Evolutionary conservation across 1,140 invertebrate genomes (phyloP).

Genomic region (Drosophila ficusphila): DNA sequence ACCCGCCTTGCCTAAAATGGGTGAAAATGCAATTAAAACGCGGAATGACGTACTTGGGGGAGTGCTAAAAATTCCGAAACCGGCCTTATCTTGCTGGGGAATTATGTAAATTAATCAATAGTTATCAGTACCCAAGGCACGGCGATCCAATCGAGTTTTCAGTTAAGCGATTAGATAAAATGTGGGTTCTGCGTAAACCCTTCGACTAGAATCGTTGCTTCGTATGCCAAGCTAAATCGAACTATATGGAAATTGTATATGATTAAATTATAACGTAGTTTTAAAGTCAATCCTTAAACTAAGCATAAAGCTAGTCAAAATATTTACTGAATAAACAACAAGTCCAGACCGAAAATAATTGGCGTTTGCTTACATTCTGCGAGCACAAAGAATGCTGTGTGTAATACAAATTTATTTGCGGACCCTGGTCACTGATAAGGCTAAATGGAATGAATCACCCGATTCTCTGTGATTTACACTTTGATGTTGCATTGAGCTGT

Average conservation of each 20-base stretch:
- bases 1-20: slow-evolving; percentile 26
- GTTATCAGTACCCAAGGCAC: slow-evolving; percentile 25
- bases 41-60: slow-evolving; percentile 23
- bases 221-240: slow-evolving; percentile 22
- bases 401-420: slow-evolving; percentile 9
- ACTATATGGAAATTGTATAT: neutral
- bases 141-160: slow-evolving; percentile 25
- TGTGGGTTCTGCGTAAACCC: neutral
- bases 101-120: slow-evolving; percentile 35
- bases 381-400: slow-evolving; percentile 1
- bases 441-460: slow-evolving; percentile 24
- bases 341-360: slow-evolving; percentile 25
- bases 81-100: neutral
- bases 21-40: slow-evolving; percentile 28
- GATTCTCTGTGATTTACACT: slow-evolving; percentile 30
- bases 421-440: slow-evolving; percentile 15
- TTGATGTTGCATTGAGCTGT: neutral
- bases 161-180: slow-evolving; percentile 38
- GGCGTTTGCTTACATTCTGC: slow-evolving; percentile 5
- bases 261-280: slow-evolving; percentile 3
- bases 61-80: slow-evolving; percentile 19
- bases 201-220: neutral
- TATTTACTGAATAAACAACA: slow-evolving; percentile 11
- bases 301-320: slow-evolving; percentile 22
- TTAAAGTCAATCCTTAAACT: slow-evolving; percentile 12